Percentiles rank a stretch among this genome's conserved stretches.
These are phyloP conservation scores for Oncorhynchus nerka DNA, from an alignment of 2,113 vertebrate species.

Conservation along the genomic window DNA sequence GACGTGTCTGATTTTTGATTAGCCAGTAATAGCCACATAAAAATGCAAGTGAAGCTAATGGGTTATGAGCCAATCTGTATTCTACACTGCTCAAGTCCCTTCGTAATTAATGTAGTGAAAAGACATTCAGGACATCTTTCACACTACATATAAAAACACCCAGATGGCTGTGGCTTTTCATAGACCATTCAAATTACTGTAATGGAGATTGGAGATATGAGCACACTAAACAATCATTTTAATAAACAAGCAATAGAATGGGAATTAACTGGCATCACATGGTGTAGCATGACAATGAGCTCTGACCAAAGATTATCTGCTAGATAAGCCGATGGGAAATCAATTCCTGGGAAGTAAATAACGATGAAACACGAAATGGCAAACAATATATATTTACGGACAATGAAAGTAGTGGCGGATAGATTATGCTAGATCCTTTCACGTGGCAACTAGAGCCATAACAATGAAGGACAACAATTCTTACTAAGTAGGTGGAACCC, in stretches of 20 bases:
- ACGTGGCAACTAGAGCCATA: background rate
- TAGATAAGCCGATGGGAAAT: background rate
- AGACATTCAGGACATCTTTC: background rate
- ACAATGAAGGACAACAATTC: background rate
- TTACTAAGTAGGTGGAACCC: background rate
- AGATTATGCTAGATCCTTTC: background rate
- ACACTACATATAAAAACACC: slow-evolving; percentile 1
- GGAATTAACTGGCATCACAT: slow-evolving; percentile 3
- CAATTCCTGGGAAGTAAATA: background rate
- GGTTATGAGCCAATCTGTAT: background rate
- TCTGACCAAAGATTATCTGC: slow-evolving; percentile 15
- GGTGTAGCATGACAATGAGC: slow-evolving; percentile 10
- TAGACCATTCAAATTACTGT: slow-evolving; percentile 36
- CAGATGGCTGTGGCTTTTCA: slow-evolving; percentile 39
- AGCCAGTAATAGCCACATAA: too few relatives aligned
- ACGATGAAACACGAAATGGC: background rate
- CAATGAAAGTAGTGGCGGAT: background rate
- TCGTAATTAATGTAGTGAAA: background rate
- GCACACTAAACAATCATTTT: slow-evolving; percentile 34
- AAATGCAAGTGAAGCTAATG: background rate
- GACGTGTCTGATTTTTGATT: too few relatives aligned
- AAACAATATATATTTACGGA: background rate
- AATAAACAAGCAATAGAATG: slow-evolving; percentile 35
- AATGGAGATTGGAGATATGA: slow-evolving; percentile 39
- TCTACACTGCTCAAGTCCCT: background rate